Conservation (phyloP, 2,888 invertebrate species). For the Homarus gammarus region DNA sequence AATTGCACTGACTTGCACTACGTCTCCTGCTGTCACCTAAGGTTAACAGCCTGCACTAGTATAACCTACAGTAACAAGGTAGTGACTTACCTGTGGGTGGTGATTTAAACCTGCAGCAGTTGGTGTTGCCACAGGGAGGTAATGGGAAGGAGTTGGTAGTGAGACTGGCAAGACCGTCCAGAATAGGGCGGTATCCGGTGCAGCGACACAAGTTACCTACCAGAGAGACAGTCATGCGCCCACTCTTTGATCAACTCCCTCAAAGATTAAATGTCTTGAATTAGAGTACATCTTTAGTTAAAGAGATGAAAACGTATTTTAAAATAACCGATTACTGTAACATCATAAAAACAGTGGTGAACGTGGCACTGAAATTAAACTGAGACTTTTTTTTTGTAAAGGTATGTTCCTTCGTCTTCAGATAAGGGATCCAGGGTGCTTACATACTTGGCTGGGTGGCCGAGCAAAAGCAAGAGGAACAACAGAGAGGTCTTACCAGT, state of each 20-base stretch:
- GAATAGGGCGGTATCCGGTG: slow-evolving; percentile 95
- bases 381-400: too few relatives aligned
- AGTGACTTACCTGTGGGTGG: neutral
- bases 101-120: slow-evolving; percentile 36
- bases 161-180: slow-evolving; percentile 93
- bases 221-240: neutral
- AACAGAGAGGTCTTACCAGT: slow-evolving; percentile 83
- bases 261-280: too few relatives aligned
- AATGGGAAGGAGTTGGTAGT: slow-evolving; percentile 44
- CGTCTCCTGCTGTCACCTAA: neutral
- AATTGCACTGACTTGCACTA: neutral
- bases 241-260: slow-evolving; percentile 1
- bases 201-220: slow-evolving; percentile 90
- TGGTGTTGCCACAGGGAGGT: slow-evolving; percentile 14
- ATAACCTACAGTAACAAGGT: neutral
- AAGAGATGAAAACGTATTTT: too few relatives aligned
- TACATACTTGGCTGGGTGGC: too few relatives aligned
- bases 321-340: too few relatives aligned
- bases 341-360: too few relatives aligned
- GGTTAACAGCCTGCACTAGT: neutral
- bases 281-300: too few relatives aligned
- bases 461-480: too few relatives aligned
- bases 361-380: too few relatives aligned
- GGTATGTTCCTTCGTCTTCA: too few relatives aligned
- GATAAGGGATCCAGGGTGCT: too few relatives aligned